phyloP scores from a whole-genome alignment of 1,140 invertebrate genomes.

The Olivierus martensii region DNA sequence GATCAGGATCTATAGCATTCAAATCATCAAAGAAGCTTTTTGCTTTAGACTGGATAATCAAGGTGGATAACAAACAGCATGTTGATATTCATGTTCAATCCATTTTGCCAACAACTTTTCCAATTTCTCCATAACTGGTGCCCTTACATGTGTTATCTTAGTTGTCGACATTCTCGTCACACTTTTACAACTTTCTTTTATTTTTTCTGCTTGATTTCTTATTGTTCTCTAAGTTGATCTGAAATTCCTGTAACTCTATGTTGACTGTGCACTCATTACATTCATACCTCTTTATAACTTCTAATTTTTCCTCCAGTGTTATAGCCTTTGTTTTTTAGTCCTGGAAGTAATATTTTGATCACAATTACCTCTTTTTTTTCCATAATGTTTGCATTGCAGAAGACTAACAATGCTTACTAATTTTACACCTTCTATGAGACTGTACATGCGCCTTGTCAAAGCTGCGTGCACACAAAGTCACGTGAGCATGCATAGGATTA shows the following conservation, averaged over 20 bases:
- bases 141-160: conserved; percentile 3
- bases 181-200: conserved; percentile 5
- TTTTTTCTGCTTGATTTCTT: conserved; percentile 1
- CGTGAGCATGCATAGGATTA: too few species aligned
- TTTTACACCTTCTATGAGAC: too few species aligned
- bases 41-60: too few species aligned
- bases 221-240: conserved; percentile 2
- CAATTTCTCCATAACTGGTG: neutral
- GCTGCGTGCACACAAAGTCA: too few species aligned
- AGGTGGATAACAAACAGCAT: too few species aligned
- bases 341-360: too few species aligned
- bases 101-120: neutral
- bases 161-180: neutral
- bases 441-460: too few species aligned
- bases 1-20: neutral
- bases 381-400: too few species aligned
- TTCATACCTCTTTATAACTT: conserved; percentile 1
- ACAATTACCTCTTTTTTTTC: too few species aligned
- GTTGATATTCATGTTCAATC: neutral
- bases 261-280: neutral
- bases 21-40: neutral
- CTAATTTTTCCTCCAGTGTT: neutral
- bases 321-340: neutral
- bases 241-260: conserved; percentile 1
- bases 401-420: too few species aligned